These are phyloP conservation scores for Stenoptilia bipunctidactyla DNA, from an alignment of 2,888 invertebrate genomes.

Conservation along the genomic window DNA sequence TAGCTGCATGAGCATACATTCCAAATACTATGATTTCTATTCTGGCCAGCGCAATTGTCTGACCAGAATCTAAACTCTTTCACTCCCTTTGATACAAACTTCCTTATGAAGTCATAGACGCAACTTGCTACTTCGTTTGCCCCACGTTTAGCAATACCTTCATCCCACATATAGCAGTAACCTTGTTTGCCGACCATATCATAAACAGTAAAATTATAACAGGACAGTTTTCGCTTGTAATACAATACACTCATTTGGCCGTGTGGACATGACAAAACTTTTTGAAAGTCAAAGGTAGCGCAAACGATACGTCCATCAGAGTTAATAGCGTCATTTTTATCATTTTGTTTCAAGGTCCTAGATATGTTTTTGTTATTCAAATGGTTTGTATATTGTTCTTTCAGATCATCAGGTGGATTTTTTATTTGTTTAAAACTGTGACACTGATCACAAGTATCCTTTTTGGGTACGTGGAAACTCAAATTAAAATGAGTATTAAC, in stretches of 20 bases:
- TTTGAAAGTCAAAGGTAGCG: constrained; percentile 8
- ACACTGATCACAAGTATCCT: constrained; percentile 11
- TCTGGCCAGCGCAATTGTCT: constrained; percentile 14
- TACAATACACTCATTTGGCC: constrained; percentile 6
- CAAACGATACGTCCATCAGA: constrained; percentile 3
- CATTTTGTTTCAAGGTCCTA: constrained; percentile 9
- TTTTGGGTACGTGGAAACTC: constrained; percentile 14
- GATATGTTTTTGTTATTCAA: constrained; percentile 4
- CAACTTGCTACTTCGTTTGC: constrained; percentile 13
- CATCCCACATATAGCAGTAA: constrained; percentile 15
- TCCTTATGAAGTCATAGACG: constrained; percentile 7
- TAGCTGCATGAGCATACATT: constrained; percentile 7
- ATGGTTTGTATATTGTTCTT: constrained; percentile 7
- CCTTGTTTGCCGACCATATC: constrained; percentile 11
- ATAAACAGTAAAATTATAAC: constrained; percentile 14
- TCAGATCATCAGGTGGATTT: constrained; percentile 5
- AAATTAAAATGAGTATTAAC: constrained; percentile 14
- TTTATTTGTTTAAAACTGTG: constrained; percentile 8
- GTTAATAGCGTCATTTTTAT: constrained; percentile 10
- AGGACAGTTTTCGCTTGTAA: constrained; percentile 12
- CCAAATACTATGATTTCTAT: constrained; percentile 12
- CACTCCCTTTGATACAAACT: constrained; percentile 1
- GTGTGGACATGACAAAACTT: constrained; percentile 12
- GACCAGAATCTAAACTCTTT: constrained; percentile 5
- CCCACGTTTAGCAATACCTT: constrained; percentile 12